These are phyloP conservation scores for Acanthaster planci DNA, from an alignment of 35 echinoderm and acorn worm species.

Conservation along the genomic window DNA sequence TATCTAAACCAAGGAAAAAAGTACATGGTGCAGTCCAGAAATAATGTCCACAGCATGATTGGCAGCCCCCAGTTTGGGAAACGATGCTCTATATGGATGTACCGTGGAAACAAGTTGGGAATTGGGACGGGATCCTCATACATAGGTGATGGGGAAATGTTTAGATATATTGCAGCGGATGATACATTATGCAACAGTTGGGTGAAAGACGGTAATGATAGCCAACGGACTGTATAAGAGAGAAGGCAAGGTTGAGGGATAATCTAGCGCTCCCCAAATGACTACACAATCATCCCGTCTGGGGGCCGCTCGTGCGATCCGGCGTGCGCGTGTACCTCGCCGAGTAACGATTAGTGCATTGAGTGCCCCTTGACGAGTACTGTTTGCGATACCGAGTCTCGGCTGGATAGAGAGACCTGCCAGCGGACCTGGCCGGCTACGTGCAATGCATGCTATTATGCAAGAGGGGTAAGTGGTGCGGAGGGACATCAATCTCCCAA, in stretches of 20 bases:
- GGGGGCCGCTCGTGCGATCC: neutral
- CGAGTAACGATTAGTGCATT: constrained; percentile 23
- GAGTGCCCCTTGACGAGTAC: neutral
- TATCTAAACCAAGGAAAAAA: too few relatives aligned
- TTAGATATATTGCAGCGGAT: neutral
- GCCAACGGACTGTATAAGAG: neutral
- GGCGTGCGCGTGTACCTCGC: neutral
- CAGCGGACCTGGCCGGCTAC: neutral
- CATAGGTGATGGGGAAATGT: too few relatives aligned
- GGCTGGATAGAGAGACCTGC: neutral
- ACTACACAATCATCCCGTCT: neutral
- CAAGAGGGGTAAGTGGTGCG: neutral
- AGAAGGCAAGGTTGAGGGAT: neutral
- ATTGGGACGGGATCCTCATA: too few relatives aligned
- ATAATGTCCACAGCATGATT: too few relatives aligned
- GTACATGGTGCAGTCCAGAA: too few relatives aligned
- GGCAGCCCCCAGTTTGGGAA: too few relatives aligned
- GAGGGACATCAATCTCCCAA: too few relatives aligned
- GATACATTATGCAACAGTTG: constrained; percentile 15
- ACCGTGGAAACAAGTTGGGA: too few relatives aligned
- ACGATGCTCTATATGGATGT: too few relatives aligned
- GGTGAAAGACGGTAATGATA: neutral
- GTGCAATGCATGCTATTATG: constrained; percentile 9
- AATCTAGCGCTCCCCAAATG: neutral
- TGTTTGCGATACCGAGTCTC: neutral